Evolutionary conservation across 2,888 invertebrate genomes (phyloP).

Genomic region (Agrotis clavis): DNA sequence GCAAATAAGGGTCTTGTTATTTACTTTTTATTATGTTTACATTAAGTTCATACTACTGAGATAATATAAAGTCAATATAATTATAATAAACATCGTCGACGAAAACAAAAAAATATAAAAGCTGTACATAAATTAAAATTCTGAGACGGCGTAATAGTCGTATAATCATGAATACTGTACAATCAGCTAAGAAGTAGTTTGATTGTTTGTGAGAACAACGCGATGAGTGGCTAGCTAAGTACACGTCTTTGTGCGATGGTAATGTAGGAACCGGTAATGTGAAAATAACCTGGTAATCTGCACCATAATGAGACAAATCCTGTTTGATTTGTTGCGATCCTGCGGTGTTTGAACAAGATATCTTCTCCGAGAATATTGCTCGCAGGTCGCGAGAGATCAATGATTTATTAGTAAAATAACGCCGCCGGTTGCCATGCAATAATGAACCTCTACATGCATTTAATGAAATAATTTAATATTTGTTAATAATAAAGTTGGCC

Average conservation of each 20-base stretch:
- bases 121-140: constrained; percentile 2
- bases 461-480: neutral
- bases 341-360: constrained; percentile 32
- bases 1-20: constrained; percentile 13
- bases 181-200: constrained; percentile 12
- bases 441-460: neutral
- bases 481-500: neutral
- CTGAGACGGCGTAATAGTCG: constrained; percentile 1
- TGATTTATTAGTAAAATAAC: neutral
- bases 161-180: constrained; percentile 13
- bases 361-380: constrained; percentile 24
- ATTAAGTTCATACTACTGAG: neutral
- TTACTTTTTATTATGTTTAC: constrained; percentile 21
- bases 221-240: neutral
- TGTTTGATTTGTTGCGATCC: constrained; percentile 54
- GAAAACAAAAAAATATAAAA: neutral
- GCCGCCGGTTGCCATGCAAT: neutral
- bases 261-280: constrained; percentile 55
- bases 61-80: constrained; percentile 6
- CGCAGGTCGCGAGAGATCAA: constrained; percentile 1
- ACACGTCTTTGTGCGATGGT: constrained; percentile 17
- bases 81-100: neutral
- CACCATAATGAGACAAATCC: constrained; percentile 56
- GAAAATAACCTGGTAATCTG: constrained; percentile 59
- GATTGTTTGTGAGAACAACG: constrained; percentile 25